Percentiles rank a stretch among this genome's conserved stretches.
These are phyloP conservation scores for Epinephelus coioides DNA, from an alignment of 2,797 vertebrate genomes.

Conservation along the genomic window DNA sequence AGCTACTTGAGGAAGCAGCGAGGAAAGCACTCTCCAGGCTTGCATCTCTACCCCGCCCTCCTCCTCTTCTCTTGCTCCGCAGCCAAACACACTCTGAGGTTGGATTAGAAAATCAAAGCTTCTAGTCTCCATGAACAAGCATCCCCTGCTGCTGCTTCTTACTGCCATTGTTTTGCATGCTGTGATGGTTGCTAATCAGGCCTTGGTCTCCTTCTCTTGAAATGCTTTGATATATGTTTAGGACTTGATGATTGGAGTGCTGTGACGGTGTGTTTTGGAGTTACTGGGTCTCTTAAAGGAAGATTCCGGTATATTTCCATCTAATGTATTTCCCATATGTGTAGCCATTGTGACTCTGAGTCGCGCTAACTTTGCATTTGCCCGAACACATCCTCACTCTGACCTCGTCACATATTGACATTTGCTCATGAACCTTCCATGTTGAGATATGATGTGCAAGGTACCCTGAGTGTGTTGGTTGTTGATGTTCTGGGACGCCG, in stretches of 20 bases:
- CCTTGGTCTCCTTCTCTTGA: neutral
- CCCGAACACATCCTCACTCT: too few relatives aligned
- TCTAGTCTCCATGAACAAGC: slow-evolving; percentile 14
- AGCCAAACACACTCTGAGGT: slow-evolving; percentile 4
- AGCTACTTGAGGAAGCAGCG: neutral
- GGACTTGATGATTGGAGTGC: neutral
- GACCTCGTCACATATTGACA: too few relatives aligned
- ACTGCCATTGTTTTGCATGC: slow-evolving; percentile 7
- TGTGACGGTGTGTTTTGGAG: neutral
- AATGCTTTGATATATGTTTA: neutral
- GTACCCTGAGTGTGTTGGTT: too few relatives aligned
- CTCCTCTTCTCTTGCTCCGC: neutral
- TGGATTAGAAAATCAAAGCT: slow-evolving; percentile 33
- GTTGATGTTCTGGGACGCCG: too few relatives aligned
- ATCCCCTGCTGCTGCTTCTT: slow-evolving; percentile 1
- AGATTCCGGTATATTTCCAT: neutral
- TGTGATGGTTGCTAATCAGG: slow-evolving; percentile 6
- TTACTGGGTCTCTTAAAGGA: neutral
- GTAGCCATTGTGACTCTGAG: neutral
- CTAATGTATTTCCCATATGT: neutral
- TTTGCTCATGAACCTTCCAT: too few relatives aligned
- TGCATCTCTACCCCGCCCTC: neutral
- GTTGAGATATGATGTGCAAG: too few relatives aligned
- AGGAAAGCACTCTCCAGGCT: neutral
- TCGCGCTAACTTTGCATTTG: neutral